Percentiles rank a stretch among this genome's conserved stretches.
Evolutionary conservation across 2,888 invertebrate species (phyloP).

Genomic region (Heteropelma amictum): DNA sequence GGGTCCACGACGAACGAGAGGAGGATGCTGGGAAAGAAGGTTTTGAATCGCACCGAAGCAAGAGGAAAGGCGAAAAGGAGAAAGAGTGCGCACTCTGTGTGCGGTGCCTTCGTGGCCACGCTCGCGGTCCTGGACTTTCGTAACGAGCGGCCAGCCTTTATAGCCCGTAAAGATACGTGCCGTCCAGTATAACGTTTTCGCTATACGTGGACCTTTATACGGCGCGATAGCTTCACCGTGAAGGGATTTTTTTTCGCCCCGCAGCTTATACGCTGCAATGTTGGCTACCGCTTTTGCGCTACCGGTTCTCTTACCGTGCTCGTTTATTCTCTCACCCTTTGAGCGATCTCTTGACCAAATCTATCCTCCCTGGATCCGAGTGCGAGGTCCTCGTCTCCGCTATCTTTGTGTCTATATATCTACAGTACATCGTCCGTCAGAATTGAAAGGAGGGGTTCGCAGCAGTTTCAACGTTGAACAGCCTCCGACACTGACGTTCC

Average conservation of each 20-base stretch:
- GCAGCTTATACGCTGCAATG: conserved; percentile 16
- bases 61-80: conserved; percentile 10
- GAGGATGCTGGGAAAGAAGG: conserved; percentile 55
- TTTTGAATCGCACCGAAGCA: conserved; percentile 39
- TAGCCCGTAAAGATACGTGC: conserved; percentile 77
- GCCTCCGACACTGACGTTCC: conserved; percentile 27
- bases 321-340: conserved; percentile 43
- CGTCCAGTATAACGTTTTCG: conserved; percentile 71
- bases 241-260: conserved; percentile 8
- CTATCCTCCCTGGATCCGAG: conserved; percentile 53
- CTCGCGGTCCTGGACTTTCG: conserved; percentile 72
- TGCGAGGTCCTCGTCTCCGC: conserved; percentile 14
- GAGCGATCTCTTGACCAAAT: conserved; percentile 66
- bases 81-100: conserved; percentile 51
- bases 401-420: background rate
- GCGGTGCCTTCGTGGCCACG: conserved; percentile 77
- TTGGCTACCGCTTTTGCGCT: conserved; percentile 9
- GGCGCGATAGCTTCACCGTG: conserved; percentile 37
- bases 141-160: conserved; percentile 77
- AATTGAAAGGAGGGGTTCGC: conserved; percentile 9
- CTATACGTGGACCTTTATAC: conserved; percentile 14
- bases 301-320: conserved; percentile 38
- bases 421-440: background rate
- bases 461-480: conserved; percentile 39
- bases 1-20: conserved; percentile 41